Evolutionary conservation across 2,888 invertebrate genomes (phyloP).

Genomic region (Notodonta ziczac): DNA sequence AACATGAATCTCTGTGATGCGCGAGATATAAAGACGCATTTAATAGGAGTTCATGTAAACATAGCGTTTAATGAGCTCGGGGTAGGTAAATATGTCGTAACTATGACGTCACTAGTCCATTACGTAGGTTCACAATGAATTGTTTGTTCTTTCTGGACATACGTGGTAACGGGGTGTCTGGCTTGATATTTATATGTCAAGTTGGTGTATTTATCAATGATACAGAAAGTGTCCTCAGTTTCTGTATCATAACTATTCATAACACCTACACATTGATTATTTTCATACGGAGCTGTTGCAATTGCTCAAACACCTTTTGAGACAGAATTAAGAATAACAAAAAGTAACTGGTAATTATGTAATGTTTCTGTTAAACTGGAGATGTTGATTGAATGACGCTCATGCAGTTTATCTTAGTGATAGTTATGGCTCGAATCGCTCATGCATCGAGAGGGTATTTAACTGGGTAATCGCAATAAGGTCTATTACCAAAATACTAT

Average conservation of each 20-base stretch:
- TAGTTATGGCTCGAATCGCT: too few species aligned
- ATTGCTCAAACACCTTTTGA: background rate
- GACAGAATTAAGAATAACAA: constrained; percentile 1
- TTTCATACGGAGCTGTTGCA: background rate
- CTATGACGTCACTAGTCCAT: background rate
- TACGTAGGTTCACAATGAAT: background rate
- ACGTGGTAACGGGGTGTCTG: background rate
- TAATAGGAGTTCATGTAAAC: background rate
- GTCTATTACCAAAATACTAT: too few species aligned
- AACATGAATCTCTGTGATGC: background rate
- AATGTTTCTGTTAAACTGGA: too few species aligned
- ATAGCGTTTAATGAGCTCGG: background rate
- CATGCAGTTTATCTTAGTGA: too few species aligned
- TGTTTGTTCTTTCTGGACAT: background rate
- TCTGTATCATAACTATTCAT: too few species aligned
- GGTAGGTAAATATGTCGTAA: background rate
- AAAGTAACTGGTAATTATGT: background rate
- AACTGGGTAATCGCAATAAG: too few species aligned
- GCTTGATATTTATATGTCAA: too few species aligned
- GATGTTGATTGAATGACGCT: too few species aligned
- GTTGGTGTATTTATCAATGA: background rate
- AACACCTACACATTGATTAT: background rate
- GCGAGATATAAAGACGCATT: constrained; percentile 3
- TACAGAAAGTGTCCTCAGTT: background rate
- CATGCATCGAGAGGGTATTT: too few species aligned